These are phyloP conservation scores for Delia radicum DNA, from an alignment of 1,140 invertebrate species.

Conservation along the genomic window DNA sequence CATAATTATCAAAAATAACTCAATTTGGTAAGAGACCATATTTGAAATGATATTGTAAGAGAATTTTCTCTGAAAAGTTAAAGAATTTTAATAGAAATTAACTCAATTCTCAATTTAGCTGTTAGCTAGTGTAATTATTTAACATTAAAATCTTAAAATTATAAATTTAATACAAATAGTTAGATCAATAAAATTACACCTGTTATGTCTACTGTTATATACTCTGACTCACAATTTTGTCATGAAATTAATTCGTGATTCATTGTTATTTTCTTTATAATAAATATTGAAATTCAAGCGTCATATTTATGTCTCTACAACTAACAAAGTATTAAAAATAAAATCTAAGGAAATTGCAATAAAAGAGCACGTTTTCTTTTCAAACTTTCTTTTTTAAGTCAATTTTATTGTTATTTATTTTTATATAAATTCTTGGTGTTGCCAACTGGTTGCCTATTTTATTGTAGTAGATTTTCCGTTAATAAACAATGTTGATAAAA, in stretches of 20 bases:
- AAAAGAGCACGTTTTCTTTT: neutral
- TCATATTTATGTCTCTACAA: neutral
- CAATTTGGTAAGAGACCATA: too few relatives aligned
- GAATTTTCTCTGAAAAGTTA: too few relatives aligned
- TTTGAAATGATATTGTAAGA: too few relatives aligned
- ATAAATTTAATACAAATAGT: too few relatives aligned
- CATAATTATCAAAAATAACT: too few relatives aligned
- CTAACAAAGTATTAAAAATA: neutral
- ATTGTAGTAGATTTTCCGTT: conserved; percentile 5
- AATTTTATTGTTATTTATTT: neutral
- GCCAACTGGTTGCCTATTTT: neutral
- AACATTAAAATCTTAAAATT: too few relatives aligned
- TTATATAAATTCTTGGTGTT: neutral
- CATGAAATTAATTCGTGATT: neutral
- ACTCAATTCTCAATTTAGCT: too few relatives aligned
- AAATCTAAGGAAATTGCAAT: neutral
- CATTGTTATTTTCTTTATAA: neutral
- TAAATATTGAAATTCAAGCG: neutral
- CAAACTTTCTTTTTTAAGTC: neutral
- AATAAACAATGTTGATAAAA: conserved; percentile 10
- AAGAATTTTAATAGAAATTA: too few relatives aligned
- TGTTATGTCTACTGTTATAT: neutral
- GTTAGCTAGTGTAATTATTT: too few relatives aligned
- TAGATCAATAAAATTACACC: too few relatives aligned
- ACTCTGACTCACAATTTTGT: neutral